A percentile compares a stretch with the other conserved stretches of the same genome.
phyloP scores from a whole-genome alignment of 2,113 vertebrate genomes.

The Misgurnus anguillicaudatus region DNA sequence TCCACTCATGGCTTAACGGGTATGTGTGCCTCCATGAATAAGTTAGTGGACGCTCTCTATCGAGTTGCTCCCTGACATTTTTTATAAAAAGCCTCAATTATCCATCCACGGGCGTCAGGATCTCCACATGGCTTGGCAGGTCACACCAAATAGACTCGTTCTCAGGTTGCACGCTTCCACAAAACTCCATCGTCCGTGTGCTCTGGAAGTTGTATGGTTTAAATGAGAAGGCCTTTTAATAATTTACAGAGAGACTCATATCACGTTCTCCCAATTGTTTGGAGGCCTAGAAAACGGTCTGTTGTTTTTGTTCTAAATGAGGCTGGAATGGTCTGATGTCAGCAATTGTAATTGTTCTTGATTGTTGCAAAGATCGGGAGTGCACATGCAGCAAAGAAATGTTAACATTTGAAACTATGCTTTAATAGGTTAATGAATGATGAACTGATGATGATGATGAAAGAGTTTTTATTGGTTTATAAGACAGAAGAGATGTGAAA shows the following conservation, averaged over 20 bases:
- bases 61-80: slow-evolving; percentile 29
- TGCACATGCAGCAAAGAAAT: not conserved
- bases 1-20: slow-evolving; percentile 56
- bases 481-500: too few species aligned
- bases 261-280: slow-evolving; percentile 62
- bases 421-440: not conserved
- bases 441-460: not conserved
- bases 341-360: not conserved
- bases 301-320: slow-evolving; percentile 35
- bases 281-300: slow-evolving; percentile 36
- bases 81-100: slow-evolving; percentile 43
- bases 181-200: slow-evolving; percentile 41
- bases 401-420: not conserved
- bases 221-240: slow-evolving; percentile 61
- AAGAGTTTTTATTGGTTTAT: too few species aligned
- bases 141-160: slow-evolving; percentile 38
- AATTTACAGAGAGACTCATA: slow-evolving; percentile 61
- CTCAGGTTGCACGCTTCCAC: slow-evolving; percentile 44
- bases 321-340: slow-evolving; percentile 15
- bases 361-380: not conserved
- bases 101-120: slow-evolving; percentile 43
- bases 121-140: slow-evolving; percentile 36
- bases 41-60: slow-evolving; percentile 62
- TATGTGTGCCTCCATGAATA: slow-evolving; percentile 68
- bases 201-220: slow-evolving; percentile 29